These are phyloP conservation scores for Elysia crispata DNA, from an alignment of 2,888 invertebrate genomes.

Conservation along the genomic window DNA sequence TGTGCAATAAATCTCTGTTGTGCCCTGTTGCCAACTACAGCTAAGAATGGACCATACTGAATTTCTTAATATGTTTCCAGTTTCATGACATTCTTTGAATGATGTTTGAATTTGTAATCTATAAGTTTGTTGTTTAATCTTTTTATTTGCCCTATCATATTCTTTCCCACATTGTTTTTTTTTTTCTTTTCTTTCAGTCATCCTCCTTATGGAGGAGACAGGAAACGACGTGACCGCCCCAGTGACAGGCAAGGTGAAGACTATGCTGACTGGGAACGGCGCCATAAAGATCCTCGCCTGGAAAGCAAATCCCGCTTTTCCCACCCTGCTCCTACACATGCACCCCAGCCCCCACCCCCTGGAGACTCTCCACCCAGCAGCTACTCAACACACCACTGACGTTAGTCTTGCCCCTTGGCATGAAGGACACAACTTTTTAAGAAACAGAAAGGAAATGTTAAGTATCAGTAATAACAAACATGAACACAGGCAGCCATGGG, in stretches of 20 bases:
- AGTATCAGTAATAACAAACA: too few relatives aligned
- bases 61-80: too few relatives aligned
- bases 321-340: constrained; percentile 7
- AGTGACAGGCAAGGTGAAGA: constrained; percentile 43
- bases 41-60: too few relatives aligned
- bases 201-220: constrained; percentile 38
- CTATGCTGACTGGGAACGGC: constrained; percentile 48
- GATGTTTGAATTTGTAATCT: too few relatives aligned
- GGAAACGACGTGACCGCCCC: constrained; percentile 44
- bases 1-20: too few relatives aligned
- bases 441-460: too few relatives aligned
- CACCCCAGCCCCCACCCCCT: constrained; percentile 49
- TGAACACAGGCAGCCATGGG: too few relatives aligned
- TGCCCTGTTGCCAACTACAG: too few relatives aligned
- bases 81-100: too few relatives aligned
- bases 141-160: too few relatives aligned
- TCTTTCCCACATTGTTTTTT: neutral
- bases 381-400: constrained; percentile 46
- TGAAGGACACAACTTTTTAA: constrained; percentile 22
- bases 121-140: too few relatives aligned
- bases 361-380: constrained; percentile 43
- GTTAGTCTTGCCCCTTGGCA: constrained; percentile 21
- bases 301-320: constrained; percentile 46
- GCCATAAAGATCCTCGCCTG: constrained; percentile 65
- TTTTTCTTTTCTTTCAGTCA: constrained; percentile 34